Evolutionary conservation across 2,888 invertebrate species (phyloP).

Genomic region (Patella pellucida): DNA sequence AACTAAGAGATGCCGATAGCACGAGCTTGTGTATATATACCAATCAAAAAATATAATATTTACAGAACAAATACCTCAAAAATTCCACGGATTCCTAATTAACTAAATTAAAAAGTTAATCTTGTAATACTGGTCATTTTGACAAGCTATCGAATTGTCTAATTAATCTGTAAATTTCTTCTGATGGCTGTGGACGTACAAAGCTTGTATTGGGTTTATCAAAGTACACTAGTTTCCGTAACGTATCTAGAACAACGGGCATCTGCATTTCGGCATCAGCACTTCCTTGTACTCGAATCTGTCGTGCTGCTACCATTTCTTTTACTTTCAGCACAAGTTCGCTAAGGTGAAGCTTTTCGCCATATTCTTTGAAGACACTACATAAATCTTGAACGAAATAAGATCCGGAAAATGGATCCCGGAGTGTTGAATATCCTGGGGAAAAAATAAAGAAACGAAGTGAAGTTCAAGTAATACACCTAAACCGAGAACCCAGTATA

Average conservation of each 20-base stretch:
- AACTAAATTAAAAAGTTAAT: too few species aligned
- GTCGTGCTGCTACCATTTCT: conserved; percentile 5
- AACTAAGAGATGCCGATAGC: too few species aligned
- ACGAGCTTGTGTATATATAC: too few species aligned
- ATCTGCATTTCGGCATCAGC: background rate
- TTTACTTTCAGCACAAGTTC: background rate
- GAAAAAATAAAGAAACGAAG: background rate
- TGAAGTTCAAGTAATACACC: too few species aligned
- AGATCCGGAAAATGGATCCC: background rate
- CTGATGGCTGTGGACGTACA: background rate
- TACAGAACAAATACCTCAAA: too few species aligned
- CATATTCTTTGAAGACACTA: background rate
- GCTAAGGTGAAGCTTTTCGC: background rate
- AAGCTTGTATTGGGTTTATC: background rate
- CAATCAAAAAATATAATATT: too few species aligned
- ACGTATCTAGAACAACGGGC: background rate
- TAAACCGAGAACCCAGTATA: too few species aligned
- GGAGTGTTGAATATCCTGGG: background rate
- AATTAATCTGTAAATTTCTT: background rate
- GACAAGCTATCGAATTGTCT: background rate
- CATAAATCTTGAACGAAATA: conserved; percentile 1
- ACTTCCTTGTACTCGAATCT: background rate
- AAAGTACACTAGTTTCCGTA: conserved; percentile 4
- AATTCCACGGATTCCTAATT: too few species aligned
- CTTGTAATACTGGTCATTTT: too few species aligned